phyloP scores from a whole-genome alignment of 2,888 invertebrate genomes.

The Conistra vaccinii region DNA sequence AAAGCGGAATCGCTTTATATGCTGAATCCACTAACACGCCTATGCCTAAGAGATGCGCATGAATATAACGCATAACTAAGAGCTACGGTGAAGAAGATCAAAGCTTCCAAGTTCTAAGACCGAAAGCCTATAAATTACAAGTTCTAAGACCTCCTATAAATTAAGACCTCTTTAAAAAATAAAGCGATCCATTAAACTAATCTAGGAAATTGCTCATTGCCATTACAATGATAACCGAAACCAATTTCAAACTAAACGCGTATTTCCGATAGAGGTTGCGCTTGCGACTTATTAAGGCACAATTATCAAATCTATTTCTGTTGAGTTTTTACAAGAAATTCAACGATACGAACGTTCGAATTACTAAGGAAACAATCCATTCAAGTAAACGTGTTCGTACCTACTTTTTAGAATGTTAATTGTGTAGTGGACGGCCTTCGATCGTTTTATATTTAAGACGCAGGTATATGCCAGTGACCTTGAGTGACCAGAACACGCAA shows the following conservation, averaged over 20 bases:
- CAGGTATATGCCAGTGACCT: no score
- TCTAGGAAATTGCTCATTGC: constrained; percentile 33
- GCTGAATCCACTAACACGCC: background rate
- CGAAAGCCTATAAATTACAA: constrained; percentile 13
- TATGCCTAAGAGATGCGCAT: background rate
- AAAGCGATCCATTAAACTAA: constrained; percentile 27
- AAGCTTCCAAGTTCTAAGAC: background rate
- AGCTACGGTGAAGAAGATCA: constrained; percentile 2
- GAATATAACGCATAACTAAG: background rate
- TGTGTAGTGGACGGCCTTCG: constrained; percentile 67
- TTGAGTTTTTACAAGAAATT: constrained; percentile 37
- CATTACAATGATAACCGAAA: constrained; percentile 34
- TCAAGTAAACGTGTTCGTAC: constrained; percentile 62
- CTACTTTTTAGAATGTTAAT: constrained; percentile 67
- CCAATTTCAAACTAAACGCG: constrained; percentile 40
- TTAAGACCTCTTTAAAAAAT: constrained; percentile 22
- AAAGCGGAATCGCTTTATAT: background rate
- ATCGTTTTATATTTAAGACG: constrained; percentile 34
- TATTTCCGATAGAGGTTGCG: constrained; percentile 40
- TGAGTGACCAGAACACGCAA: no score
- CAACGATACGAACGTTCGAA: constrained; percentile 30
- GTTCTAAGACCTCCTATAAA: constrained; percentile 4
- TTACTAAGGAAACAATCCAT: constrained; percentile 56
- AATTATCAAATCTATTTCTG: constrained; percentile 54
- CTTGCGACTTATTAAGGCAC: constrained; percentile 30